phyloP scores from a whole-genome alignment of 2,797 vertebrate species.

The Platyrinchus mystaceus region DNA sequence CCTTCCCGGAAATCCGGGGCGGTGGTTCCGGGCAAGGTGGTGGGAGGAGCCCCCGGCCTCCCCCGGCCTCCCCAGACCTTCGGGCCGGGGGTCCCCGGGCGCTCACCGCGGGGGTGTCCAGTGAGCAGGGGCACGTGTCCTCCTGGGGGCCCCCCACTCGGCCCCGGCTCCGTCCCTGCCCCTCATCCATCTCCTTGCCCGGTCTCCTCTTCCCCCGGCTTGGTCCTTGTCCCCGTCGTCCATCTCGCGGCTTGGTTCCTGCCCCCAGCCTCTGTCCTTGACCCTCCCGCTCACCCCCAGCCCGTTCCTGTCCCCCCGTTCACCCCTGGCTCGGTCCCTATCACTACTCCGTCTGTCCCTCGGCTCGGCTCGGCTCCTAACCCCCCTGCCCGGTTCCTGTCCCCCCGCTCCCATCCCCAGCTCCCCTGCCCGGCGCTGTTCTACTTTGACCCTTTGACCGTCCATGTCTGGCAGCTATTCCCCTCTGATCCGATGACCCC shows the following conservation, averaged over 20 bases:
- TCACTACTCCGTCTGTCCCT: too few relatives aligned
- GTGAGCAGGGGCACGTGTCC: too few relatives aligned
- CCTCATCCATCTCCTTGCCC: neutral
- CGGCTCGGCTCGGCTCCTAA: too few relatives aligned
- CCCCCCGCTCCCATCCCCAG: fast-evolving
- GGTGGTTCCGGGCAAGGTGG: neutral
- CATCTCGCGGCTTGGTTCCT: neutral
- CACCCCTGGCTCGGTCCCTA: neutral
- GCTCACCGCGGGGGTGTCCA: fast-evolving
- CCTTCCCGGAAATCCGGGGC: neutral
- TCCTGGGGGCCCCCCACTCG: neutral
- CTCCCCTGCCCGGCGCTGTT: too few relatives aligned
- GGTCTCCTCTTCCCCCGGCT: neutral
- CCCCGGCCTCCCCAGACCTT: neutral
- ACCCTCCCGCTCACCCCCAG: too few relatives aligned
- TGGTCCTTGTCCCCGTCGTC: neutral
- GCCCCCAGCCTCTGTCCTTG: neutral
- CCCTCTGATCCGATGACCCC: too few relatives aligned
- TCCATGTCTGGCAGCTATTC: neutral
- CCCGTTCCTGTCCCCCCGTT: neutral
- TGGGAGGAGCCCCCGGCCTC: neutral
- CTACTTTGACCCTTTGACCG: too few relatives aligned
- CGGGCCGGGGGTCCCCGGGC: too few relatives aligned
- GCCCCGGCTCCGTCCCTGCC: neutral
- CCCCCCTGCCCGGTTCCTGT: neutral